A percentile compares a stretch with the other conserved stretches of the same genome.
Conservation (phyloP, 1,140 invertebrate species). For the Prorops nasuta region DNA sequence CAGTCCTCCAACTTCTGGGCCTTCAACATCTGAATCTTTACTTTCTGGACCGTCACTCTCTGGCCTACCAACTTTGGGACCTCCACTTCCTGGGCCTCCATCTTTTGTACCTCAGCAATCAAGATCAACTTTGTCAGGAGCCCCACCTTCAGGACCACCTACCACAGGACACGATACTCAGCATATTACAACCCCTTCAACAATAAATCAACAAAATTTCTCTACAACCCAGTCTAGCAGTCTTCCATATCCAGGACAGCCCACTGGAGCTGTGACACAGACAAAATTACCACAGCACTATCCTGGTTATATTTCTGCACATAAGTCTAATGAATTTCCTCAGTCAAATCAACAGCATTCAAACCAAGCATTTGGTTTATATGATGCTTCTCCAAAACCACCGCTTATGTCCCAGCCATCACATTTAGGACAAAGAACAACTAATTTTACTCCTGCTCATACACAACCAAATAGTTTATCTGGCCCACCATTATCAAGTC, state of each 20-base stretch:
- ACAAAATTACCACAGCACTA: constrained; percentile 29
- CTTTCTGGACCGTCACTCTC: not conserved
- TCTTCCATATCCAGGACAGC: constrained; percentile 28
- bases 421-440: not conserved
- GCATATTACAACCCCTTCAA: too few species aligned
- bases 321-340: constrained; percentile 27
- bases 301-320: constrained; percentile 28
- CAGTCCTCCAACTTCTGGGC: too few species aligned
- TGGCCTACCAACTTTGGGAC: constrained; percentile 26
- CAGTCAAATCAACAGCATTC: constrained; percentile 22
- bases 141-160: constrained; percentile 27
- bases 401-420: not conserved
- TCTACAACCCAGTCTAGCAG: constrained; percentile 21
- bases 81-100: constrained; percentile 17
- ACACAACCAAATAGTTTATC: constrained; percentile 28
- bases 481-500: constrained; percentile 41
- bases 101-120: not conserved
- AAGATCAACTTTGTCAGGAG: constrained; percentile 32
- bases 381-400: not conserved
- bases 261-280: constrained; percentile 22
- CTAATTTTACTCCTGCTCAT: constrained; percentile 6
- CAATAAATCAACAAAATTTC: constrained; percentile 23
- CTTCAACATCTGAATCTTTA: too few species aligned
- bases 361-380: not conserved
- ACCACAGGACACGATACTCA: too few species aligned